These are phyloP conservation scores for Eriocheir sinensis DNA, from an alignment of 1,140 invertebrate species.

Conservation along the genomic window DNA sequence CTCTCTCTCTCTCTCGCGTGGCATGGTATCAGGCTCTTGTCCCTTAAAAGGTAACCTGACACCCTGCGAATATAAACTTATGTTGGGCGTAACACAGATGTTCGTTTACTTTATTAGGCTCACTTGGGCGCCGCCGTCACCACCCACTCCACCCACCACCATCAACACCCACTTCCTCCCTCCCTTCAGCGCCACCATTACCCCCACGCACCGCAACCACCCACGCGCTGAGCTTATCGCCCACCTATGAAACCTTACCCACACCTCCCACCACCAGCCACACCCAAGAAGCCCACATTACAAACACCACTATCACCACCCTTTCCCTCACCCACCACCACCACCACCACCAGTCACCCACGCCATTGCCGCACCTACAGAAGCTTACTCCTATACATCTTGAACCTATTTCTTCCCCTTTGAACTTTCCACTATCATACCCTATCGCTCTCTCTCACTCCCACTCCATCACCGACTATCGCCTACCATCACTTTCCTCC, in stretches of 20 bases:
- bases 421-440: no score
- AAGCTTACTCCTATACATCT: no score
- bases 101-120: neutral
- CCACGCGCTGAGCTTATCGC: no score
- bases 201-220: neutral
- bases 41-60: neutral
- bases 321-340: neutral
- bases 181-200: no score
- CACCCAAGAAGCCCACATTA: no score
- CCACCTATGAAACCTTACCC: no score
- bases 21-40: no score
- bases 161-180: neutral
- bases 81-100: neutral
- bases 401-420: no score
- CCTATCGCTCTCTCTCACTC: neutral
- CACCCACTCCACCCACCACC: neutral
- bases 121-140: neutral
- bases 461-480: neutral
- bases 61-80: neutral
- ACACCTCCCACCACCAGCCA: neutral
- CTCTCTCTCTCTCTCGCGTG: constrained; percentile 5
- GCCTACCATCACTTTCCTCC: no score
- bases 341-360: neutral
- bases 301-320: no score
- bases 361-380: neutral